A percentile compares a stretch with the other conserved stretches of the same genome.
Conservation (phyloP, 2,113 vertebrate species). For the Phycodurus eques region DNA sequence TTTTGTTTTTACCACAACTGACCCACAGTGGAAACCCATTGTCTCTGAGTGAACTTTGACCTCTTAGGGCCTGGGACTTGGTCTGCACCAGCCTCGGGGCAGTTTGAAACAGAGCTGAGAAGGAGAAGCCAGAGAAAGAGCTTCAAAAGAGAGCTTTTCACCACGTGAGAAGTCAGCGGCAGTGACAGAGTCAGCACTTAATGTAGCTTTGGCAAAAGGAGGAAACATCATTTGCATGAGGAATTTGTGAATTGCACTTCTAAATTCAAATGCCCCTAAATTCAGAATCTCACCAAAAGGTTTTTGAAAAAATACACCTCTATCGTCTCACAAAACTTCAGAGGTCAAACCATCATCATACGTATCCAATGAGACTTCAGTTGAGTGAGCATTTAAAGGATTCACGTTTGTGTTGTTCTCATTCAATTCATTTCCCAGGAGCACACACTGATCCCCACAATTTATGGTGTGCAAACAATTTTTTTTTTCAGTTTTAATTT, state of each 20-base stretch:
- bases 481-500: neutral
- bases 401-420: too few relatives aligned
- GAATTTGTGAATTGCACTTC: neutral
- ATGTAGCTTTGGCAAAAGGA: slow-evolving; percentile 3
- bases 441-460: too few relatives aligned
- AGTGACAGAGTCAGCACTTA: slow-evolving; percentile 4
- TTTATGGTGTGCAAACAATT: neutral
- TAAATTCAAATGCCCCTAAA: neutral
- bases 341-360: neutral
- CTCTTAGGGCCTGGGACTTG: slow-evolving; percentile 65
- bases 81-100: slow-evolving; percentile 44
- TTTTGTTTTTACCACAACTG: slow-evolving; percentile 60
- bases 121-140: slow-evolving; percentile 6
- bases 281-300: neutral
- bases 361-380: neutral
- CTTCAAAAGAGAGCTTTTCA: slow-evolving; percentile 16
- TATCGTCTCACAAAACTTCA: slow-evolving; percentile 21
- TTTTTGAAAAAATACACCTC: neutral
- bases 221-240: slow-evolving; percentile 45
- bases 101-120: slow-evolving; percentile 30
- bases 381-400: neutral
- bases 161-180: slow-evolving; percentile 12
- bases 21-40: slow-evolving; percentile 61
- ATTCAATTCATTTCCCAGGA: too few relatives aligned
- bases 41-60: slow-evolving; percentile 57